Percentiles rank a stretch among this genome's conserved stretches.
These are phyloP conservation scores for Hesperia comma DNA, from an alignment of 2,888 invertebrate genomes.

Conservation along the genomic window DNA sequence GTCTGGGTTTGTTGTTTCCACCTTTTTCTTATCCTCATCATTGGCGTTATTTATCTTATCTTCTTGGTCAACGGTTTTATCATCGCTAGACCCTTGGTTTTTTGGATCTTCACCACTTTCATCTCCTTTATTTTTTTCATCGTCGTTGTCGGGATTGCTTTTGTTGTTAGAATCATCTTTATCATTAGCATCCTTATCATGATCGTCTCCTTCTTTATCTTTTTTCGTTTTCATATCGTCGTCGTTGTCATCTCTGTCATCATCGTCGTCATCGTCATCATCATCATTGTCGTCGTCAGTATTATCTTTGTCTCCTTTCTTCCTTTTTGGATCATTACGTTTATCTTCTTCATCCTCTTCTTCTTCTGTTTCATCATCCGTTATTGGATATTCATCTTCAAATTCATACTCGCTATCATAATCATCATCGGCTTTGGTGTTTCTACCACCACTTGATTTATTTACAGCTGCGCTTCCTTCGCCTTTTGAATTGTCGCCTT, in stretches of 20 bases:
- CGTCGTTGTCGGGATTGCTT: no score
- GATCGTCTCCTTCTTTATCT: no score
- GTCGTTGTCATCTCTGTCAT: not conserved
- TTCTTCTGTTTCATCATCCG: not conserved
- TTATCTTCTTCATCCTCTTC: not conserved
- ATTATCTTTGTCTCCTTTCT: not conserved
- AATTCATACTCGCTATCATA: not conserved
- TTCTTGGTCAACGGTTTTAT: no score
- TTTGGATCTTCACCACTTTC: no score
- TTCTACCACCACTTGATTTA: not conserved
- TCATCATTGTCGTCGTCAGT: not conserved
- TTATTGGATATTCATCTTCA: not conserved
- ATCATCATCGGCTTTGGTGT: not conserved
- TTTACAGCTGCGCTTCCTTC: not conserved
- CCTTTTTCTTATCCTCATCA: no score
- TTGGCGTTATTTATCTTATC: no score
- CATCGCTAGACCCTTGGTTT: no score
- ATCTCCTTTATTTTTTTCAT: no score
- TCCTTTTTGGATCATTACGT: not conserved
- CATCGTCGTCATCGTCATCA: not conserved
- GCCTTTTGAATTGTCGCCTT: not conserved
- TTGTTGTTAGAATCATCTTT: no score
- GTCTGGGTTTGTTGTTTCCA: no score
- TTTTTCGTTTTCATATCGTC: no score
- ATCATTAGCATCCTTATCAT: no score